Evolutionary conservation across 2,888 invertebrate genomes (phyloP).

Genomic region (Dascillus cervinus): DNA sequence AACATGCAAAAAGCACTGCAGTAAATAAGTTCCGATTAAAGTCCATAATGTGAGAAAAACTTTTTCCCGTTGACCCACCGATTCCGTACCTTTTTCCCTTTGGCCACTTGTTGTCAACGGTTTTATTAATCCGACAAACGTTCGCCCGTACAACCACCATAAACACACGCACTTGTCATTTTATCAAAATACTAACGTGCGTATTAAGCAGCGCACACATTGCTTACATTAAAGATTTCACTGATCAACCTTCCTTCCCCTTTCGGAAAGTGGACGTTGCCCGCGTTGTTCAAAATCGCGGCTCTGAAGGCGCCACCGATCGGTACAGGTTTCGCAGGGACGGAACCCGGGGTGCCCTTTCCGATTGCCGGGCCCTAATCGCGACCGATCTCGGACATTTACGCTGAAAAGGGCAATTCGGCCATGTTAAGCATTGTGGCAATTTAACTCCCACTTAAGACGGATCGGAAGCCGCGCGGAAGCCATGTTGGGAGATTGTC

Average conservation of each 20-base stretch:
- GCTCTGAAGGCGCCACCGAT: conserved; percentile 37
- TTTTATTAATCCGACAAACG: conserved; percentile 8
- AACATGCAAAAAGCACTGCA: conserved; percentile 14
- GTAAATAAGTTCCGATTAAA: conserved; percentile 15
- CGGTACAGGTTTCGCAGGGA: conserved; percentile 30
- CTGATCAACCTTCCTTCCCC: conserved; percentile 41
- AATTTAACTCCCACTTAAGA: conserved; percentile 23
- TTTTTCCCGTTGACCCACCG: conserved; percentile 5
- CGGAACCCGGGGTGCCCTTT: too few relatives aligned
- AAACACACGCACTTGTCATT: conserved; percentile 29
- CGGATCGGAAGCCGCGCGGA: conserved; percentile 27
- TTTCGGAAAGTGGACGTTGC: conserved; percentile 35
- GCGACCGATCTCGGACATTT: conserved; percentile 7
- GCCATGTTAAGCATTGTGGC: conserved; percentile 7
- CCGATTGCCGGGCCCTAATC: conserved; percentile 8
- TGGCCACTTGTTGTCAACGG: conserved; percentile 5
- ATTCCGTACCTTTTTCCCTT: conserved; percentile 2
- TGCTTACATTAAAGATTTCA: conserved; percentile 41
- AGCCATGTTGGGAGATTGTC: conserved; percentile 29
- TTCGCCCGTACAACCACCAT: conserved; percentile 12
- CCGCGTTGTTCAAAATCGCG: conserved; percentile 29
- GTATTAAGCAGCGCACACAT: conserved; percentile 29
- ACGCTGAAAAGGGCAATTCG: too few relatives aligned
- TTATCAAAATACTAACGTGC: conserved; percentile 25
- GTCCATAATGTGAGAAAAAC: conserved; percentile 12